Evolutionary conservation across 2,888 invertebrate genomes (phyloP).

Genomic region (Amiota communis): DNA sequence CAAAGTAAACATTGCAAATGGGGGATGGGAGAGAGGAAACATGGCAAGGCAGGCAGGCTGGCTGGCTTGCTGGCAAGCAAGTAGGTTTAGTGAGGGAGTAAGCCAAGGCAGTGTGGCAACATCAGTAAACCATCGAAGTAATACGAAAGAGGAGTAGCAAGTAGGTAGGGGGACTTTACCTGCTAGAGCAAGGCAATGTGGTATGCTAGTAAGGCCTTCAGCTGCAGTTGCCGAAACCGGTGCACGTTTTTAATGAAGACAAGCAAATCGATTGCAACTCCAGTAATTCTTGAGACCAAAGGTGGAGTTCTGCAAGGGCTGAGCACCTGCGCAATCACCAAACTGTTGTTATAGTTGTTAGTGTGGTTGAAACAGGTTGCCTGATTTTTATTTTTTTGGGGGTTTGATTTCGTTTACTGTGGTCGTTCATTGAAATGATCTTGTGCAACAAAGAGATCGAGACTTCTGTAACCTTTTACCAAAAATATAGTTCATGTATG

Average conservation of each 20-base stretch:
- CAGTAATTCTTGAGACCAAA: too few species aligned
- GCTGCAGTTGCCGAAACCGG: background rate
- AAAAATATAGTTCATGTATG: constrained; percentile 23
- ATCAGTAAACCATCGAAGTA: too few species aligned
- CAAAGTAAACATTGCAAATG: constrained; percentile 28
- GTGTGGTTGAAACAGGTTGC: constrained; percentile 17
- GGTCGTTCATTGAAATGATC: constrained; percentile 18
- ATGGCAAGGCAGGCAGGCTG: too few species aligned
- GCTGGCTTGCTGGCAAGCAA: too few species aligned
- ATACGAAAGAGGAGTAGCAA: background rate
- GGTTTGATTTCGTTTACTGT: constrained; percentile 28
- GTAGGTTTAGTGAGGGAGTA: too few species aligned
- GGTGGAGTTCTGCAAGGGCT: constrained; percentile 30
- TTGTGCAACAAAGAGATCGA: constrained; percentile 37
- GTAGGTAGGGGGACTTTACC: too few species aligned
- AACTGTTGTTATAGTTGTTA: constrained; percentile 37
- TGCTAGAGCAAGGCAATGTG: too few species aligned
- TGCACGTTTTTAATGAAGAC: constrained; percentile 11
- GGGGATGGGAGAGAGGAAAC: too few species aligned
- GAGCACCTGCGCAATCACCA: constrained; percentile 51
- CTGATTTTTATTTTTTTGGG: background rate
- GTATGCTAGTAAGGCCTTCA: background rate
- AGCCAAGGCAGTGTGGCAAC: too few species aligned
- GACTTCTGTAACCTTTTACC: constrained; percentile 24
- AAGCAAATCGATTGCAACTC: background rate